Base-by-base conservation (phyloP, 2,113 vertebrate species). In the Sialia sialis region DNA sequence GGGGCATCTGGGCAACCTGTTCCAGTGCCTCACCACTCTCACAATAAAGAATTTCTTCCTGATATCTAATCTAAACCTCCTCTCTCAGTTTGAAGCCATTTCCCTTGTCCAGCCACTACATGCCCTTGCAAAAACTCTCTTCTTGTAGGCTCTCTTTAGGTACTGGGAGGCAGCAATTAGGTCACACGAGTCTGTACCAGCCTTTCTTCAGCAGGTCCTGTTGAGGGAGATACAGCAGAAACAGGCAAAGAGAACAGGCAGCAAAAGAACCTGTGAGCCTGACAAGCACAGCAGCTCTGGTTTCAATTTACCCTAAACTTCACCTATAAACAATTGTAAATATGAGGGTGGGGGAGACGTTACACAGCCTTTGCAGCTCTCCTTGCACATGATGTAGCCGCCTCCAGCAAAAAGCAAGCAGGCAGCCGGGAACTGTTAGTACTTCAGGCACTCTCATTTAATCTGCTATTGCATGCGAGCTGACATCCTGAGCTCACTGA, bases 401-500 rank as follows among this genome's bases (percentile, higher is more conserved):
- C 74, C 66, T 85, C 56, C 75, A 85, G 70, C 58, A 81, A 63
- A 39, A 78, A 87, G 56, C 36, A 69, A 73, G 41, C 59, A 59
- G 69, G 56, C 73, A 91, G 81, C 66, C 1, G 0, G 52, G 78
- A 95, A 56, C 66, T 76, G 19, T 48, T 68, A 36, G 36, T 56
- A 38, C 66, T 94, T 82, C 84, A 93, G 74, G 78, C 70, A 41
- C 64, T 70, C 58, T 76, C 70, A 48, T 89, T 94, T 94, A 82
- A 87, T 89, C 90, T 93, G 22, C 44, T 75, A 2, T 49, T 87
- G 34, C 38, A 48, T 68, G 62, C 64, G 70, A 93, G 29, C 87
- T 76, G 77, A 91, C 89, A 91, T 74, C 56, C 73, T 12, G 4
- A 89, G 41, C 67, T 85, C 70, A 58, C 49, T 64, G 74, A 84